Base-by-base conservation (phyloP, 2,797 vertebrate genomes). In the Tenualosa ilisha region DNA sequence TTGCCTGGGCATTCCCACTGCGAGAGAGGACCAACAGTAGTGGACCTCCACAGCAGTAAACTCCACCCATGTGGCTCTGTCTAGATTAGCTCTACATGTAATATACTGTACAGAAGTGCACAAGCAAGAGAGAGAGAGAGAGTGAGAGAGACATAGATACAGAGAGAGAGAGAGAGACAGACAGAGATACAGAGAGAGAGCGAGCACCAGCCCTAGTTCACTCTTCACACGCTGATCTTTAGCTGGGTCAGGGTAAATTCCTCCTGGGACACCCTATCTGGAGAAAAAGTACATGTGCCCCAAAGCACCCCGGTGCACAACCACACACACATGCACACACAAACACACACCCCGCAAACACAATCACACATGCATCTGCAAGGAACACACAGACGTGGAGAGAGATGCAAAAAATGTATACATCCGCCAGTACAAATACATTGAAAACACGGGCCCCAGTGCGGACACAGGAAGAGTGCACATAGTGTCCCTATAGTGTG, bases 181-280 rank as follows among this genome's bases (percentile, higher is more conserved):
- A 56, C 3, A 22, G 1, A 22, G 20, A 56, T 3, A 56, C 5
- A 56, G 54, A 56, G 54, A 56, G 54, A 20, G 20, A 56, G 54
- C 0, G 54, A 22, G 11, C 51, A 15, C 13, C 51, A 53, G 51
- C 3, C 51, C 51, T 53, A 13, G 13, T 15, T 3, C 56, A 22
- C 20, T 63, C n/a, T 1, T n/a, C 59, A 63, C 59, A 63, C n/a
- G 3, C 59, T 63, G 59, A 63, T 24, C 59, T 63, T 63, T 63
- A 63, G 59, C n/a, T 24, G 8, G 22, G 56, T 7, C 56, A 22
- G 56, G 22, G 56, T 61, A n/a, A 8, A 63, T 63, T 24, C n/a
- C n/a, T 63, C 22, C 24, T 63, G 59, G 59, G 59, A 63, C 59
- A 63, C n/a, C n/a, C 59, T 63, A 63, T 63, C 59, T 63, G 59